These are phyloP conservation scores for Agrenia bidenticulata DNA, from an alignment of 2,888 invertebrate genomes.

Conservation along the genomic window DNA sequence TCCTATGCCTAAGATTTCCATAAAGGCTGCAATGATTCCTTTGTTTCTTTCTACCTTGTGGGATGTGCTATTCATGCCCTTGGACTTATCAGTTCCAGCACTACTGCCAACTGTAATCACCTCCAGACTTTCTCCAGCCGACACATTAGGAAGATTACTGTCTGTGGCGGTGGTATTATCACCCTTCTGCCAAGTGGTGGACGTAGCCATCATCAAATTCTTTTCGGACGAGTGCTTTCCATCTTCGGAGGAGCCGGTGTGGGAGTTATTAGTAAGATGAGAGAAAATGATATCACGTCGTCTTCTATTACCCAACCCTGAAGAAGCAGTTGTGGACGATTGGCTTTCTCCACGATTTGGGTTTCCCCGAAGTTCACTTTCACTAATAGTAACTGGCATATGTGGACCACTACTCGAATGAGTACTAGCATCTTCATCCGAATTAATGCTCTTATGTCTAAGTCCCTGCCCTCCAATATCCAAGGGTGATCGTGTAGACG, in stretches of 20 bases:
- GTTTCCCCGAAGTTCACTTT: constrained; percentile 1
- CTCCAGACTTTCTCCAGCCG: too few relatives aligned
- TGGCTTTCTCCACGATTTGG: constrained; percentile 10
- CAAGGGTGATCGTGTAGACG: neutral
- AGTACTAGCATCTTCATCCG: constrained; percentile 2
- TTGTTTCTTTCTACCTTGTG: too few relatives aligned
- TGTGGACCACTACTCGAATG: neutral
- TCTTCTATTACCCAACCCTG: constrained; percentile 12
- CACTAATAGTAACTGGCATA: neutral
- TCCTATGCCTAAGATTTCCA: neutral
- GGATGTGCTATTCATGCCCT: constrained; percentile 23
- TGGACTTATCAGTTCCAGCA: neutral
- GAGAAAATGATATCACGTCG: constrained; percentile 27
- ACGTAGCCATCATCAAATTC: neutral
- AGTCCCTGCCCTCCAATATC: neutral
- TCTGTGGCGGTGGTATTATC: constrained; percentile 7
- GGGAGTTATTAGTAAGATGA: constrained; percentile 31
- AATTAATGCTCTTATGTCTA: constrained; percentile 3
- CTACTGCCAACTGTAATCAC: too few relatives aligned
- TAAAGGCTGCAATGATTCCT: neutral
- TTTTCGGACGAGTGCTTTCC: constrained; percentile 20
- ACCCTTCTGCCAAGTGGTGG: constrained; percentile 18
- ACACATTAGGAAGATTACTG: too few relatives aligned
- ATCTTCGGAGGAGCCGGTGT: constrained; percentile 14
- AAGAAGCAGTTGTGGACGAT: neutral